Evolutionary conservation across 2,888 invertebrate genomes (phyloP).

Genomic region (Apamea crenata): DNA sequence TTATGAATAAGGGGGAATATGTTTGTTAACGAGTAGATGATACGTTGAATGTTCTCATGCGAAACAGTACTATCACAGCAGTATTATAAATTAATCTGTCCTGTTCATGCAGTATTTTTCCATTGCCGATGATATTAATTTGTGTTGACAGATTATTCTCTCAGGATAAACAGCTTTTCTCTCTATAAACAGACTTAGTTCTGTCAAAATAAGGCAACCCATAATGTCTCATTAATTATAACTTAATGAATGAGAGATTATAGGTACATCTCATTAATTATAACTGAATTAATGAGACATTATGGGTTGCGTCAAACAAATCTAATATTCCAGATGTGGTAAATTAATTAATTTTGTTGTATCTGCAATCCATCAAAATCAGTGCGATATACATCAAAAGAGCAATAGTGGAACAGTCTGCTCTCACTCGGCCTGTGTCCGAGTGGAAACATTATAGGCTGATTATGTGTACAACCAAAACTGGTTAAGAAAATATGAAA

Average conservation of each 20-base stretch:
- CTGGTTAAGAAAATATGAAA: no score
- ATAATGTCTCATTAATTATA: not conserved
- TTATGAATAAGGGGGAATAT: no score
- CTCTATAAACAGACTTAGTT: not conserved
- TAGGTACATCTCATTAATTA: not conserved
- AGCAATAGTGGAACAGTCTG: no score
- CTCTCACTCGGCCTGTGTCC: no score
- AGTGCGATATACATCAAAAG: not conserved
- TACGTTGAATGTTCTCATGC: constrained; percentile 17
- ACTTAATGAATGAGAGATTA: no score
- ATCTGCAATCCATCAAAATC: not conserved
- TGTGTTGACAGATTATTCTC: not conserved
- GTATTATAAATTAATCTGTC: not conserved
- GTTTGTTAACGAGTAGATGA: constrained; percentile 27
- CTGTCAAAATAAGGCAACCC: not conserved
- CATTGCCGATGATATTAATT: not conserved
- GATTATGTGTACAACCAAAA: no score
- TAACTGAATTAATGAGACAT: not conserved
- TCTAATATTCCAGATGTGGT: not conserved
- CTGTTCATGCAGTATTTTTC: not conserved
- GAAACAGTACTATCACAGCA: not conserved
- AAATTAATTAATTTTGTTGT: no score
- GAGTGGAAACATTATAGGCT: no score
- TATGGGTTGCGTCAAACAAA: not conserved
- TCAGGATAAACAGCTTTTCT: not conserved